These are phyloP conservation scores for Gadopsis marmoratus DNA, from an alignment of 2,797 vertebrate genomes.

Conservation along the genomic window DNA sequence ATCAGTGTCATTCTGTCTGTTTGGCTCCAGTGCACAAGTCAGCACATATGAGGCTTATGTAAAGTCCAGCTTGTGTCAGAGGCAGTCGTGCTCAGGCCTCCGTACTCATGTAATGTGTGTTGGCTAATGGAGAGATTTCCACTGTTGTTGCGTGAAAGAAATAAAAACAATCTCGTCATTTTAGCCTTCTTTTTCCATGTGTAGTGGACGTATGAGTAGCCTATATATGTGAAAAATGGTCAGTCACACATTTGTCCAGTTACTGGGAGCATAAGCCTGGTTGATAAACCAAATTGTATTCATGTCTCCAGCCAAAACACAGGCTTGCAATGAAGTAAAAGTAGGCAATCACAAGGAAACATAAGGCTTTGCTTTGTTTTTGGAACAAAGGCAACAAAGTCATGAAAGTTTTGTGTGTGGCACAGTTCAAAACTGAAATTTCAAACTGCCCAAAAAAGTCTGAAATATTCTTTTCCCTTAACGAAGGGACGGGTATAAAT, in stretches of 20 bases:
- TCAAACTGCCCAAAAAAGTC: slow-evolving; percentile 1
- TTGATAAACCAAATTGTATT: slow-evolving; percentile 37
- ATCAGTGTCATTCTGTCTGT: slow-evolving; percentile 74
- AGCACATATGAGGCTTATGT: slow-evolving; percentile 67
- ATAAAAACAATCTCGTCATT: slow-evolving; percentile 8
- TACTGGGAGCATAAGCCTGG: slow-evolving; percentile 23
- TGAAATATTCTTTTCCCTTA: slow-evolving; percentile 6
- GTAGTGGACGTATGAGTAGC: background rate
- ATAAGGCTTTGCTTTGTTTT: slow-evolving; percentile 37
- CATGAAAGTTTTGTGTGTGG: slow-evolving; percentile 33
- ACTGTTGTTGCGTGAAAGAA: slow-evolving; percentile 22
- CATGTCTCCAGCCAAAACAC: slow-evolving; percentile 23
- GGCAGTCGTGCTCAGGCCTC: slow-evolving; percentile 31
- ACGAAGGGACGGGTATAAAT: background rate
- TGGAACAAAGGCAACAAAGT: slow-evolving; percentile 28
- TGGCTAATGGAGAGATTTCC: slow-evolving; percentile 40
- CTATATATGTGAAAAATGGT: slow-evolving; percentile 22
- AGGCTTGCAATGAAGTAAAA: slow-evolving; percentile 12
- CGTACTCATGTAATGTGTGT: slow-evolving; percentile 19
- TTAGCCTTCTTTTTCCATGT: slow-evolving; percentile 19
- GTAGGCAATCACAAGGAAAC: slow-evolving; percentile 20
- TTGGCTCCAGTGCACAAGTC: slow-evolving; percentile 67
- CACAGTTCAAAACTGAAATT: slow-evolving; percentile 17
- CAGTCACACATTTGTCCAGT: slow-evolving; percentile 27
- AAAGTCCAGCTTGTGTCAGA: slow-evolving; percentile 62